Conservation (phyloP, 2,888 invertebrate genomes). For the Capitulum mitella region DNA sequence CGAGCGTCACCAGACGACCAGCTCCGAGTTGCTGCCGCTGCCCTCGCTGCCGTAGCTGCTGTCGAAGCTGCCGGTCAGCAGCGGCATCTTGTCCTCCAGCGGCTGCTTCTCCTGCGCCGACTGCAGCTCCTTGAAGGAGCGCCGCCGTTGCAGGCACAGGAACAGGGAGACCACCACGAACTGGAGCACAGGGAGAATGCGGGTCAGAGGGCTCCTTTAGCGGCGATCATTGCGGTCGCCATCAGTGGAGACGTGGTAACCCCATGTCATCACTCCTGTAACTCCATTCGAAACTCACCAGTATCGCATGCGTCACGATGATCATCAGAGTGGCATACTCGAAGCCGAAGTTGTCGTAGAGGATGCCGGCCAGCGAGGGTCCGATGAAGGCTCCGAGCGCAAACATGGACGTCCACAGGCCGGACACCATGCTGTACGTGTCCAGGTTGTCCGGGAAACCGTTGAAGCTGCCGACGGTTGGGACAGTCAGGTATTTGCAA, state of each 20-base stretch:
- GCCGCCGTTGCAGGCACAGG: neutral
- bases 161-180: neutral
- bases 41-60: constrained; percentile 21
- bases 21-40: constrained; percentile 7
- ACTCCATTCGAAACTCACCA: neutral
- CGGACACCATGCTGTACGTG: constrained; percentile 82
- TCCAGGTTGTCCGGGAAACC: constrained; percentile 77
- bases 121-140: neutral
- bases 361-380: constrained; percentile 64
- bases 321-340: constrained; percentile 62
- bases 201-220: no score
- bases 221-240: no score
- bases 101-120: neutral
- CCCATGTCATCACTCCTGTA: no score
- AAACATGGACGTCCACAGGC: constrained; percentile 82
- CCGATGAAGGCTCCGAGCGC: constrained; percentile 80
- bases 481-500: no score
- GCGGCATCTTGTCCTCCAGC: neutral
- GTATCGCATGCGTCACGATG: constrained; percentile 46
- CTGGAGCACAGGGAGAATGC: neutral
- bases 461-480: no score
- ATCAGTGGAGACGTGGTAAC: no score
- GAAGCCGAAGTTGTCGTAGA: constrained; percentile 66
- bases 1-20: neutral
- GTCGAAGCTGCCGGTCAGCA: constrained; percentile 20